Conservation (phyloP, 64 coral and sea anemone genomes). For the Pocillopora verrucosa region DNA sequence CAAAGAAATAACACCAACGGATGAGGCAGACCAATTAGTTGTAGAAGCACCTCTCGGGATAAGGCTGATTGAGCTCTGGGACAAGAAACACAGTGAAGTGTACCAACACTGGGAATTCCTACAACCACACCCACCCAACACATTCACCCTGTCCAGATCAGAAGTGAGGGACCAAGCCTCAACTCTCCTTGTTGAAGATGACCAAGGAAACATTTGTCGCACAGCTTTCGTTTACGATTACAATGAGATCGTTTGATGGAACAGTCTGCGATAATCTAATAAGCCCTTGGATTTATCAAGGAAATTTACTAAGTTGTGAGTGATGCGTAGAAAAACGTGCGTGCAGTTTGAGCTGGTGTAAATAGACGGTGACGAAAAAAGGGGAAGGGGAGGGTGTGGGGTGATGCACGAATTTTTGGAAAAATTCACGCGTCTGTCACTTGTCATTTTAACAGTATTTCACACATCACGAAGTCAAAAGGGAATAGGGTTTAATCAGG, state of each 20-base stretch:
- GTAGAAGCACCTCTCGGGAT: conserved; percentile 62
- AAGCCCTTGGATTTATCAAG: neutral
- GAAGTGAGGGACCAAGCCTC: conserved; percentile 63
- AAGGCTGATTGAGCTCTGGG: conserved; percentile 66
- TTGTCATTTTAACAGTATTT: too few species aligned
- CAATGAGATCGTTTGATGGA: conserved; percentile 14
- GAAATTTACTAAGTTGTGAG: neutral
- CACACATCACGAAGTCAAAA: too few species aligned
- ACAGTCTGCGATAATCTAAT: neutral
- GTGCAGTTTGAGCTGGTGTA: too few species aligned
- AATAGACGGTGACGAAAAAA: too few species aligned
- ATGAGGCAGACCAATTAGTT: conserved; percentile 28
- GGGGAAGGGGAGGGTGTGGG: too few species aligned
- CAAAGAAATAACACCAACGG: neutral
- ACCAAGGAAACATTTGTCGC: conserved; percentile 61
- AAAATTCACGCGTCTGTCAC: too few species aligned
- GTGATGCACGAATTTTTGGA: too few species aligned
- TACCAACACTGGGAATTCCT: conserved; percentile 93
- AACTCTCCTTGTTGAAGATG: conserved; percentile 61
- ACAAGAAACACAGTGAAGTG: conserved; percentile 81
- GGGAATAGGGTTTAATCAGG: too few species aligned
- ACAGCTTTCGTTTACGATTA: conserved; percentile 63
- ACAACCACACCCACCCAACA: conserved; percentile 46
- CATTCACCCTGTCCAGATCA: conserved; percentile 45
- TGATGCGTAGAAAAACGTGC: too few species aligned